Conservation (phyloP, 1,140 invertebrate genomes). For the Scaptomyza graminum region DNA sequence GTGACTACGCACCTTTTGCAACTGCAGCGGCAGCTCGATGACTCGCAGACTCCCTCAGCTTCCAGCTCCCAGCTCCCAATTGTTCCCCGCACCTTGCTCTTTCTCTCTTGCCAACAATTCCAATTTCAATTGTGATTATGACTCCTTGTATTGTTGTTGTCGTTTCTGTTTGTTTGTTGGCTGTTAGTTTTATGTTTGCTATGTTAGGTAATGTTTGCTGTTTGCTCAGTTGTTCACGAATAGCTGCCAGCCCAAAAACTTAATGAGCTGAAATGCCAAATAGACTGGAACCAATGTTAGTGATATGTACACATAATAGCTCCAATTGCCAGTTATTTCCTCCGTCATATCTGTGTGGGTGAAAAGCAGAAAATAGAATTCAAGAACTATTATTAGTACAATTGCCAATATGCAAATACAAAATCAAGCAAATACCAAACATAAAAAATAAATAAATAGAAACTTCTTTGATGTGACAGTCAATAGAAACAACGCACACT, state of each 20-base stretch:
- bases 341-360: conserved; percentile 74
- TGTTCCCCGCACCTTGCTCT: neutral
- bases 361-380: neutral
- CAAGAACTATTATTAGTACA: conserved; percentile 44
- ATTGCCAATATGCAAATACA: conserved; percentile 42
- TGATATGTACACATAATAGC: conserved; percentile 81
- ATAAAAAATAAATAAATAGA: conserved; percentile 10
- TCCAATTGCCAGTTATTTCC: conserved; percentile 80
- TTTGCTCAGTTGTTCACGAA: conserved; percentile 83
- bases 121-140: conserved; percentile 30
- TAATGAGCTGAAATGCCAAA: conserved; percentile 83
- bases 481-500: conserved; percentile 14
- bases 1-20: conserved; percentile 69
- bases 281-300: conserved; percentile 82
- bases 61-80: neutral
- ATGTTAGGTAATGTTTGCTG: conserved; percentile 18
- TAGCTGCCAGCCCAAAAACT: conserved; percentile 83
- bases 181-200: too few relatives aligned
- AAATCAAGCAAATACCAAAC: conserved; percentile 12
- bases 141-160: conserved; percentile 12
- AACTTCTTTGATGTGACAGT: conserved; percentile 22
- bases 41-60: conserved; percentile 3
- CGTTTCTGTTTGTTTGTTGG: conserved; percentile 45
- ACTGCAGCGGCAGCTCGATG: conserved; percentile 10
- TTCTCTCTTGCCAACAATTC: conserved; percentile 11